A percentile compares a stretch with the other conserved stretches of the same genome.
phyloP scores from a whole-genome alignment of 1,140 invertebrate species.

The Ridgeia piscesae region DNA sequence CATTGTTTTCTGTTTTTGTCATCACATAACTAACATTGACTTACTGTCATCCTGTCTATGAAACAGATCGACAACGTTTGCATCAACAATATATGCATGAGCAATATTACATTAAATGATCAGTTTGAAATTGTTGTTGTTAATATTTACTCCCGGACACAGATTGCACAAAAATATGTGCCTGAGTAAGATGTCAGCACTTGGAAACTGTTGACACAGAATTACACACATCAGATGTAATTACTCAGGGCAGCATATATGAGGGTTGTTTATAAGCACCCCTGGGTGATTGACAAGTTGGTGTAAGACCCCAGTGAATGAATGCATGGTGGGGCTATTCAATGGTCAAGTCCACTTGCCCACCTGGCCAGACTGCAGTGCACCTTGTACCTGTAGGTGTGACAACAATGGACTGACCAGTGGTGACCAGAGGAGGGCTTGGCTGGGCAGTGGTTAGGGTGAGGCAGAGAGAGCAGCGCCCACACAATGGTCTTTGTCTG shows the following conservation, averaged over 20 bases:
- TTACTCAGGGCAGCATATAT: neutral
- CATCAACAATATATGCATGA: neutral
- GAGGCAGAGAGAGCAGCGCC: neutral
- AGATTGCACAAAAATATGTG: neutral
- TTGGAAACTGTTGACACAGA: neutral
- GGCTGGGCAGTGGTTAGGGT: neutral
- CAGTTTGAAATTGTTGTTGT: neutral
- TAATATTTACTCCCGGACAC: neutral
- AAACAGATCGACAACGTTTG: neutral
- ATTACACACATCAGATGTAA: neutral
- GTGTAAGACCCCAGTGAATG: neutral
- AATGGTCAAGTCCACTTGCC: neutral
- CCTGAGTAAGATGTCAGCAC: neutral
- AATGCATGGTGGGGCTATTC: neutral
- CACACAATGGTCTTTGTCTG: neutral
- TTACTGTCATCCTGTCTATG: neutral
- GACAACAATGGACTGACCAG: neutral
- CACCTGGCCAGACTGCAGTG: neutral
- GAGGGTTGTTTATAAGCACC: neutral
- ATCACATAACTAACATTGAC: neutral
- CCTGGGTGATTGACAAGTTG: neutral
- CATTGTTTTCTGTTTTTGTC: neutral
- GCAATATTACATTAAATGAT: neutral
- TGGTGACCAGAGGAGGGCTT: no score
- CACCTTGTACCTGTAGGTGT: neutral